These are phyloP conservation scores for Anguilla pacifica DNA, from an alignment of 2,797 vertebrate species.

Conservation along the genomic window DNA sequence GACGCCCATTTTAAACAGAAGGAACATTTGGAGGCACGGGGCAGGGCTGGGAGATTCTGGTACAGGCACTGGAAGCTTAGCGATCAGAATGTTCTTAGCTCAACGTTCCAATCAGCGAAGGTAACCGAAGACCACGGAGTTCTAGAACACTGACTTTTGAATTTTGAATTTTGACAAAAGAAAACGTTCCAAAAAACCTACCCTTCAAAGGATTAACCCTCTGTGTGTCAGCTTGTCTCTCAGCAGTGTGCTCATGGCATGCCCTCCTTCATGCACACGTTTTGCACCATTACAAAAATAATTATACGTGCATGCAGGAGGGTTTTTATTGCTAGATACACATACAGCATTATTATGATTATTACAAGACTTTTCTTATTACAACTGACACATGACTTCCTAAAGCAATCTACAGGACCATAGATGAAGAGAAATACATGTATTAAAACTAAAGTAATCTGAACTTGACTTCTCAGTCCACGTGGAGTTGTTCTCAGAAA, in stretches of 20 bases:
- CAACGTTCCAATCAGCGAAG: too few species aligned
- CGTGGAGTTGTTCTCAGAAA: background rate
- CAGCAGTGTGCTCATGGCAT: background rate
- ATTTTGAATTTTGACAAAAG: too few species aligned
- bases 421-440: background rate
- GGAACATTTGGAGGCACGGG: background rate
- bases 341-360: background rate
- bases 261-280: background rate
- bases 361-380: background rate
- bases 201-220: background rate
- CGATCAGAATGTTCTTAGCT: too few species aligned
- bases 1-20: constrained; percentile 24
- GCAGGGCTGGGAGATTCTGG: background rate
- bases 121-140: too few species aligned
- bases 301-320: background rate
- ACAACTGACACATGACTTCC: background rate
- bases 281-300: background rate
- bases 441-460: background rate
- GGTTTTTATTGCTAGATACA: background rate
- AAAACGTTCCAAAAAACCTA: too few species aligned
- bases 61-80: background rate
- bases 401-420: background rate
- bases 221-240: background rate
- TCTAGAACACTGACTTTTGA: too few species aligned
- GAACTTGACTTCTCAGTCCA: background rate